phyloP scores from a whole-genome alignment of 2,113 vertebrate species.

The Chaetorhynchus papuensis region DNA sequence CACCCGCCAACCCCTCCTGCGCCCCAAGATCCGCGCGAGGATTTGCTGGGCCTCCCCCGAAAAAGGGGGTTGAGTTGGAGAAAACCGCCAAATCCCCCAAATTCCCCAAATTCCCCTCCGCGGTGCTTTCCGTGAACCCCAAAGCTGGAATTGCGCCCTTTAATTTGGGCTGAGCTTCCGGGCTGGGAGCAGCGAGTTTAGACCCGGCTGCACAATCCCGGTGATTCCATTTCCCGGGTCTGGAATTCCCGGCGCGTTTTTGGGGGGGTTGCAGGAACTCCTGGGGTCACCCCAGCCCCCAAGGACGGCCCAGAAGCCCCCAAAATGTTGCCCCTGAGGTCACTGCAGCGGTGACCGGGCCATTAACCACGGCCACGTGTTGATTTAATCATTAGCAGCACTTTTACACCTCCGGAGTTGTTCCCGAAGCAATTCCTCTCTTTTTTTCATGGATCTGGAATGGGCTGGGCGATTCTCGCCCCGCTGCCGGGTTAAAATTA shows the following conservation, averaged over 20 bases:
- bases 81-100: fast-evolving
- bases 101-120: neutral
- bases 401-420: neutral
- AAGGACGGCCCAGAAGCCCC: neutral
- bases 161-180: fast-evolving
- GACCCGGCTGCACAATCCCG: fast-evolving
- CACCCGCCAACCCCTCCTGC: neutral
- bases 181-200: fast-evolving
- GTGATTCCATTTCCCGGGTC: fast-evolving
- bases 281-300: neutral
- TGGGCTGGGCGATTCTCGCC: neutral
- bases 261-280: fast-evolving
- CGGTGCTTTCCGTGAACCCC: fast-evolving
- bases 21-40: fast-evolving
- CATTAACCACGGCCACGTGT: neutral
- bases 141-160: too few species aligned
- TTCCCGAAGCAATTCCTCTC: neutral
- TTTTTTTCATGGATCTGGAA: neutral
- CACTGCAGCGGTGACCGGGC: neutral
- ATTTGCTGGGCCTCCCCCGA: fast-evolving
- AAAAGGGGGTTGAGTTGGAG: neutral
- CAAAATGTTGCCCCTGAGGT: neutral
- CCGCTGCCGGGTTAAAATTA: neutral
- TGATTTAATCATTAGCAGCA: neutral
- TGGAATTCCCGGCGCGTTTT: fast-evolving